phyloP scores from a whole-genome alignment of 2,797 vertebrate species.

The Bucorvus abyssinicus region DNA sequence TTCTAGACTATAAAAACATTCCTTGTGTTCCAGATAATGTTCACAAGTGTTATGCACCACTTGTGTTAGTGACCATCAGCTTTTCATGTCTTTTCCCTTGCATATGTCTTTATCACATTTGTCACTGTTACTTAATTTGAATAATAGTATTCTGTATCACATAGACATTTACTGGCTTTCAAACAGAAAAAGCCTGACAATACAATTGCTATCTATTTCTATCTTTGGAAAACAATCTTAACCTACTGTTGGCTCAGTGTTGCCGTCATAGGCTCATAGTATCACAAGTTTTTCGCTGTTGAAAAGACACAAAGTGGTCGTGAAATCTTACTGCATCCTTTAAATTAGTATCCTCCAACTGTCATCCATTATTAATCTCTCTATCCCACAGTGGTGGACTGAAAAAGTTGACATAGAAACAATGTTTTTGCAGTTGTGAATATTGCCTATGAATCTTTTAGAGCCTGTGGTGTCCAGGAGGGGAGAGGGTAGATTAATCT shows the following conservation, averaged over 20 bases:
- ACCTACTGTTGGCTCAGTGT: not conserved
- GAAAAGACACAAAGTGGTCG: not conserved
- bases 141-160: not conserved
- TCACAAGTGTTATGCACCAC: not conserved
- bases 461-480: not conserved
- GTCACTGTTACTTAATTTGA: not conserved
- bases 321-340: not conserved
- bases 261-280: not conserved
- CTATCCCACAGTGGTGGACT: not conserved
- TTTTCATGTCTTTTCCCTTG: not conserved
- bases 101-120: not conserved
- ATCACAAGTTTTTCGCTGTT: not conserved
- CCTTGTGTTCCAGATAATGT: not conserved
- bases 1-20: not conserved
- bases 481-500: not conserved
- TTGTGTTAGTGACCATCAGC: not conserved
- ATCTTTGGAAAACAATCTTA: not conserved
- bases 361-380: not conserved
- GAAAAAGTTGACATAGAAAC: not conserved
- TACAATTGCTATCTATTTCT: not conserved
- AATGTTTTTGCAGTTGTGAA: not conserved
- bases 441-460: not conserved
- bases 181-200: not conserved
- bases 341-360: not conserved
- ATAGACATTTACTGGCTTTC: not conserved